Base-by-base conservation (phyloP, 2,113 vertebrate species). In the Thomomys bottae region DNA sequence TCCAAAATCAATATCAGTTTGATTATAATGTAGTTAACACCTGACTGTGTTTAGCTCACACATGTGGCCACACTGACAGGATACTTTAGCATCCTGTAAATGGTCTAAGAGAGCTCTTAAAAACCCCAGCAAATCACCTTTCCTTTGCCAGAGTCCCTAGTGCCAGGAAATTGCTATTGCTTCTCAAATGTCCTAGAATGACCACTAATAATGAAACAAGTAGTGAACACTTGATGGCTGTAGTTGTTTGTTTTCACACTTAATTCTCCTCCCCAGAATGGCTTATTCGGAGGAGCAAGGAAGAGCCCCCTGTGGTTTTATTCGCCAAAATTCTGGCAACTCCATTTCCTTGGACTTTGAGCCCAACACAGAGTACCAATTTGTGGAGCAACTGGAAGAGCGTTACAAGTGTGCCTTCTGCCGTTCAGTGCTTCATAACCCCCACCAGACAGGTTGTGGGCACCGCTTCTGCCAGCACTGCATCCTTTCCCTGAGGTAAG, bases 401-500 rank as follows among this genome's bases (percentile, higher is more conserved):
- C 97, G 98, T 8, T 98, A 98, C 94, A 97, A 97, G 75, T 99
- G 98, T 3, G 96, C 98, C 85, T 96, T 96, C 90, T 99, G 98
- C 83, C 97, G 92, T 81, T 97, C 96, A 0, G 98, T 98, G 70
- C 98, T 99, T 61, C 98, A 89, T 93, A 98, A 99, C 90, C 98
- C 98, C 5, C 98, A 99, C 96, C 98, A 99, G 97, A 98, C 98
- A 0, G 98, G 98, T 86, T 99, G 98, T 0, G 98, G 98, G 20
- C 98, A 99, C 97, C 98, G 98, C 20, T 99, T 99, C 96, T 99
- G 98, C 96, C 98, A 98, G 95, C 97, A 97, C 61, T 99, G 98
- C 92, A 98, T 98, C 32, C 94, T 97, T 28, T 87, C 96, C 24
- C 83, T 99, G 90, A 97, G 98, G 98, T 99, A 97, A 98, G 98